These are phyloP conservation scores for Drosophila nr. medialis DNA, from an alignment of 2,888 invertebrate species.

Conservation along the genomic window DNA sequence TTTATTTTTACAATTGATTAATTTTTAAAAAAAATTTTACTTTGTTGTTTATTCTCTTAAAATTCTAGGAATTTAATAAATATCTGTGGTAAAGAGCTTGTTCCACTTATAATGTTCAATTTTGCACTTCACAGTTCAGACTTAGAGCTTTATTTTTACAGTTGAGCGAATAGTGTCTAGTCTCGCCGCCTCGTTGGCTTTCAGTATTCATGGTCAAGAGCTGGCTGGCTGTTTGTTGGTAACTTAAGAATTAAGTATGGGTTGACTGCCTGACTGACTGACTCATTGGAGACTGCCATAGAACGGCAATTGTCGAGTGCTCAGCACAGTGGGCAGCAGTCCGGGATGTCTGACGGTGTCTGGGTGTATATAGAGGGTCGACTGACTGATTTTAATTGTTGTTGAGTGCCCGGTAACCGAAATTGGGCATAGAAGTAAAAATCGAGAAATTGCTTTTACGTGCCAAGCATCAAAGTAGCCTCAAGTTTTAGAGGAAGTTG, in stretches of 20 bases:
- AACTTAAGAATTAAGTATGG: slow-evolving; percentile 14
- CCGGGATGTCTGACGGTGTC: background rate
- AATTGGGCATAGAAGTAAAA: slow-evolving; percentile 36
- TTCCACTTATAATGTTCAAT: background rate
- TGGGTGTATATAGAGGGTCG: slow-evolving; percentile 17
- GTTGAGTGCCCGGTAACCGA: slow-evolving; percentile 26
- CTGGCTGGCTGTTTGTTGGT: background rate
- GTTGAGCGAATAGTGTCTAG: slow-evolving; percentile 4
- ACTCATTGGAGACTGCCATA: slow-evolving; percentile 37
- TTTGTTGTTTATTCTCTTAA: background rate
- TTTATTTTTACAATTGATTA: background rate
- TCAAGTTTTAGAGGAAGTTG: slow-evolving; percentile 11
- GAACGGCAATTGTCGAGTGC: slow-evolving; percentile 44
- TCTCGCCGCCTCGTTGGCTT: slow-evolving; percentile 30
- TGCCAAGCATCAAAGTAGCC: slow-evolving; percentile 37
- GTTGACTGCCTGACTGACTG: slow-evolving; percentile 13
- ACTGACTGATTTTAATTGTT: slow-evolving; percentile 36
- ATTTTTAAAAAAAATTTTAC: background rate
- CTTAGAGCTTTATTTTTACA: slow-evolving; percentile 24
- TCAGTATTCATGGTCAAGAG: slow-evolving; percentile 31
- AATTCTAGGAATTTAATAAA: background rate
- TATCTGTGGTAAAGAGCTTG: background rate
- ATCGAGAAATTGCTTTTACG: slow-evolving; percentile 41
- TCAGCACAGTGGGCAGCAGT: slow-evolving; percentile 62
- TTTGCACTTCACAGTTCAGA: background rate